These are phyloP conservation scores for Synanthedon andrenaeformis DNA, from an alignment of 2,888 invertebrate genomes.

Conservation along the genomic window DNA sequence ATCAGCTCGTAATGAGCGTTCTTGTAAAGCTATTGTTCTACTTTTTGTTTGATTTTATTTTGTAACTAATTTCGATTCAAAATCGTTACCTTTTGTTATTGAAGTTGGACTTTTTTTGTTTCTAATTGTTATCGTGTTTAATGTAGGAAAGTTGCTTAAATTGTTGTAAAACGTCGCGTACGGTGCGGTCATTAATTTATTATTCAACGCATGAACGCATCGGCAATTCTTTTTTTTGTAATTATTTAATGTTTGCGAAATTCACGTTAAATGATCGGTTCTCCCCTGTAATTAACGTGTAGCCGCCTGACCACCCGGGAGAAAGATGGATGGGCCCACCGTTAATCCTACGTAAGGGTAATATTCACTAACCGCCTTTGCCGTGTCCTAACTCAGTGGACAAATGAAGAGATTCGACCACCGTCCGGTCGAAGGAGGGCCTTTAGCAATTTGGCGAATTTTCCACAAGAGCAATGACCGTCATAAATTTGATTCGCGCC, in stretches of 20 bases:
- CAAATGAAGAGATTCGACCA: constrained; percentile 49
- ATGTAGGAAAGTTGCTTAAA: neutral
- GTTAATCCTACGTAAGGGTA: constrained; percentile 45
- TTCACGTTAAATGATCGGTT: constrained; percentile 59
- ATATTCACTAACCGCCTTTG: constrained; percentile 46
- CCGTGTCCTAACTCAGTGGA: constrained; percentile 31
- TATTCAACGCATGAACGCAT: constrained; percentile 54
- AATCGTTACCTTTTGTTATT: constrained; percentile 11
- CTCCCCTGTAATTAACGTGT: constrained; percentile 59
- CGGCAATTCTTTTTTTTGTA: constrained; percentile 46
- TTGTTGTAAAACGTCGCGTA: constrained; percentile 14
- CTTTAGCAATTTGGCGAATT: constrained; percentile 35
- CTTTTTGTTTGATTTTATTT: constrained; percentile 23
- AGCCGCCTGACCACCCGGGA: constrained; percentile 53
- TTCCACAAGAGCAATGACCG: constrained; percentile 34
- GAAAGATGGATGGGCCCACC: constrained; percentile 49
- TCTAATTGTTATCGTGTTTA: neutral
- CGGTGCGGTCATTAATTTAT: constrained; percentile 47
- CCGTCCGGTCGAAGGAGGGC: constrained; percentile 13
- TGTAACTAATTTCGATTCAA: constrained; percentile 13
- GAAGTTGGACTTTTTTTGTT: neutral
- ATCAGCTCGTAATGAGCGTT: constrained; percentile 47
- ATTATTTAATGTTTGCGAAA: constrained; percentile 63
- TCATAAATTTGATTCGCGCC: constrained; percentile 42
- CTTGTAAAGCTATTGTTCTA: constrained; percentile 58